Percentiles rank a stretch among this genome's conserved stretches.
Evolutionary conservation across 2,797 vertebrate genomes (phyloP).

Genomic region (Vespertilio murinus): DNA sequence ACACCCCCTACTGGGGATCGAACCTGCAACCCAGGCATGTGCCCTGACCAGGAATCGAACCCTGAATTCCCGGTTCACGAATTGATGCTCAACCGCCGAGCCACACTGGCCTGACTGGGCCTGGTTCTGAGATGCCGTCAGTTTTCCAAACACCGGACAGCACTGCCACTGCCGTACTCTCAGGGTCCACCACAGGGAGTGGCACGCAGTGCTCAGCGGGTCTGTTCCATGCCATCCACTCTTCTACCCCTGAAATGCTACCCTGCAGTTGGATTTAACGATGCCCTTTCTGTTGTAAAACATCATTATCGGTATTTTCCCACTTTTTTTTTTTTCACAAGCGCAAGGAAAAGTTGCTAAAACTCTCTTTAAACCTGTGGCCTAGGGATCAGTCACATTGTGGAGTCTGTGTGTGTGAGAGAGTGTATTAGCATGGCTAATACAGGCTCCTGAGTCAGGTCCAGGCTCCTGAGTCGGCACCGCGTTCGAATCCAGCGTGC

Average conservation of each 20-base stretch:
- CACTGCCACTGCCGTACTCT: neutral
- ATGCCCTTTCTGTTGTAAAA: neutral
- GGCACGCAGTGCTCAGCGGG: neutral
- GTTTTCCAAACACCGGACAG: neutral
- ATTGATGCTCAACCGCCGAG: too few species aligned
- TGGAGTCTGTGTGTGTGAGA: neutral
- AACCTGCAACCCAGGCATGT: too few species aligned
- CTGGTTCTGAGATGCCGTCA: neutral
- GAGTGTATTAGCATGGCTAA: neutral
- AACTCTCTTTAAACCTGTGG: neutral
- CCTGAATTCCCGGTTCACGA: too few species aligned
- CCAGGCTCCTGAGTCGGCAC: neutral
- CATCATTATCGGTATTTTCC: neutral
- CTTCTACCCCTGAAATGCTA: neutral
- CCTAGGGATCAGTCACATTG: neutral
- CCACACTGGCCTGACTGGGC: too few species aligned
- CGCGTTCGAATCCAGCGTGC: neutral
- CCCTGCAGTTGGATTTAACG: neutral
- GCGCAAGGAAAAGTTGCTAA: neutral
- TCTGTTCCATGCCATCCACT: neutral
- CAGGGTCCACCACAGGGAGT: neutral
- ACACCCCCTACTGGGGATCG: too few species aligned
- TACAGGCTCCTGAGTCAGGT: neutral
- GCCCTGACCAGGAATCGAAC: too few species aligned
- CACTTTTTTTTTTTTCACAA: slow-evolving; percentile 4